Evolutionary conservation across 1,140 invertebrate genomes (phyloP).

Genomic region (Brachionus rotundiformis): DNA sequence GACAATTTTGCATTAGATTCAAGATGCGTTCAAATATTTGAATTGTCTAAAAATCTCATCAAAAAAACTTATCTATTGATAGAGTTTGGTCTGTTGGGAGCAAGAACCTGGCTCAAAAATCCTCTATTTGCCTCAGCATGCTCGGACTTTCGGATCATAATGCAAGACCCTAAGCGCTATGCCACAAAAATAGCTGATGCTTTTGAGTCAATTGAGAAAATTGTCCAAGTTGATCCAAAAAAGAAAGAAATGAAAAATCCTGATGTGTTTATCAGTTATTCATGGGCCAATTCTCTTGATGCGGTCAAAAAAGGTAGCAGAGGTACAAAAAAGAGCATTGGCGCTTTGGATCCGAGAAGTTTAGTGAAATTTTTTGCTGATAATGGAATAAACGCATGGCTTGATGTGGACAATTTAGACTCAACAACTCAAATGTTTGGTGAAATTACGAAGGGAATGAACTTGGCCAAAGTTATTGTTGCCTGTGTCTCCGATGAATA

Average conservation of each 20-base stretch:
- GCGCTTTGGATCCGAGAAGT: conserved; percentile 58
- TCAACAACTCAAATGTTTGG: not conserved
- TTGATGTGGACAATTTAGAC: conserved; percentile 54
- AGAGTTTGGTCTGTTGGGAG: not conserved
- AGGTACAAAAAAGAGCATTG: conserved; percentile 11
- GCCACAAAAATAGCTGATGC: conserved; percentile 56
- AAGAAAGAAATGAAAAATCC: conserved; percentile 26
- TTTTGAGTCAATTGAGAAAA: conserved; percentile 53
- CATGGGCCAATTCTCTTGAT: conserved; percentile 59
- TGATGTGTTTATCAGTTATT: conserved; percentile 60
- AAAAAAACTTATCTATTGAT: conserved; percentile 33
- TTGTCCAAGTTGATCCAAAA: conserved; percentile 11
- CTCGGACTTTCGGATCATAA: conserved; percentile 57
- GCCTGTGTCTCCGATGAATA: conserved; percentile 54
- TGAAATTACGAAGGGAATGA: not conserved
- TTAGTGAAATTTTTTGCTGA: conserved; percentile 58
- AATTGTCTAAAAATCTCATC: not conserved
- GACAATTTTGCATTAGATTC: not conserved
- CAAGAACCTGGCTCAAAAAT: conserved; percentile 4
- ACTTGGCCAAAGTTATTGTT: conserved; percentile 34
- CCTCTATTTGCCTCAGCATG: not conserved
- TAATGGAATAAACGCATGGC: conserved; percentile 58
- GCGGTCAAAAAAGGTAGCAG: conserved; percentile 56
- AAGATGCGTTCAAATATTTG: conserved; percentile 24
- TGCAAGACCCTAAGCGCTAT: conserved; percentile 57